Base-by-base conservation (phyloP, 1,140 invertebrate genomes). In the Campoletis sonorensis region DNA sequence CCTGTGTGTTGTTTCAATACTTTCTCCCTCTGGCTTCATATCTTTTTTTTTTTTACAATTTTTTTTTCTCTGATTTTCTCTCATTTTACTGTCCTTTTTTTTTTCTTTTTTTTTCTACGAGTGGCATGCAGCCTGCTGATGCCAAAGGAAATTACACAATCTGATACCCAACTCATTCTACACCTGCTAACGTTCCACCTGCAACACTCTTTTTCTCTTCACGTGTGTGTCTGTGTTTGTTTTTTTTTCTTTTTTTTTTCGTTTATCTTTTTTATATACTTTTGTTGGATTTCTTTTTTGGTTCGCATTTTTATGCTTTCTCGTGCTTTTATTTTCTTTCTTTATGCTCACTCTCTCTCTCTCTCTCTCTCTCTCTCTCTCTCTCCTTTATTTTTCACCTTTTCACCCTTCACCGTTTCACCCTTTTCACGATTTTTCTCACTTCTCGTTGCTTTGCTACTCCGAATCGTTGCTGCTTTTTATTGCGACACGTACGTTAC, bases 161-260 rank as follows among this genome's bases (percentile, higher is more conserved):
- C 76, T 33, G 76, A 78, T 78, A 78, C 76, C 21, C 76, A n/a
- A 77, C 75, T 77, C 75, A 77, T 26, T 61, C 67, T 78, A 78
- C 76, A 78, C 76, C 76, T 78, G 76, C 58, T 58, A 64, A 78
- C 76, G 30, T 4, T 45, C 4, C 76, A 78, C 76, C 76, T 78
- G 76, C 54, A 18, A 64, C 23, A 23, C 21, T 58, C 54, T 58
- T 23, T 10, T 23, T n/a, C 13, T 23, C 18, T 23, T n/a, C 13
- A 54, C 23, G 26, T 76, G 16, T 64, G n/a, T 16, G 7, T 23
- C 26, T 49, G 58, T 75, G 64, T 45, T 30, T 4, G 30, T 0
- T 58, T 23, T 13, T 67, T 26, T 27, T 67, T 0, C 15, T 23
- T 67, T n/a, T n/a, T 49, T 75, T 75, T 77, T 45, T 30, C 4